Conservation (phyloP, 2,797 vertebrate species). For the Caiman crocodilus region DNA sequence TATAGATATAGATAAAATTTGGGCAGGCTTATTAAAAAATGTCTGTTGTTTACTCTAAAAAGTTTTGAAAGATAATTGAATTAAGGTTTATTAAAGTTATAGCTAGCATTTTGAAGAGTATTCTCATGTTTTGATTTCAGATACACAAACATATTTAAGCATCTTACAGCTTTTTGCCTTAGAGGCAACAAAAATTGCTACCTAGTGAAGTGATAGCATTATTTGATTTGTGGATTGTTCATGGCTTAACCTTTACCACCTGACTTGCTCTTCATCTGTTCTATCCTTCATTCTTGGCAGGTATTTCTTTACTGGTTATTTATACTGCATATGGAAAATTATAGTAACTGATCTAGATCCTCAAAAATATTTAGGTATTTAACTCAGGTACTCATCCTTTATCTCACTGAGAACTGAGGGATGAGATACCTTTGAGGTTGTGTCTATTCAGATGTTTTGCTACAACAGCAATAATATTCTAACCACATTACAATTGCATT, state of each 20-base stretch:
- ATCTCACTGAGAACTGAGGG: neutral
- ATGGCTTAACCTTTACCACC: neutral
- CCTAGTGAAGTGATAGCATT: neutral
- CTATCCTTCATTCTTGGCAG: neutral
- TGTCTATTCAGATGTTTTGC: neutral
- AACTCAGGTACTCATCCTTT: neutral
- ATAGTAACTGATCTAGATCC: neutral
- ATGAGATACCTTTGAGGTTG: neutral
- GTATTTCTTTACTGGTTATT: neutral
- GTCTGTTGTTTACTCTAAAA: neutral
- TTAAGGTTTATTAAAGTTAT: neutral
- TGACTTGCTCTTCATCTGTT: neutral
- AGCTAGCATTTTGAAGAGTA: neutral
- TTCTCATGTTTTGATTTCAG: neutral
- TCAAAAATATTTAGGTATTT: neutral
- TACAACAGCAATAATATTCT: neutral
- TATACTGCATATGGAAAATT: slow-evolving; percentile 8
- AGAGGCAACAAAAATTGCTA: neutral
- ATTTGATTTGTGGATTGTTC: neutral
- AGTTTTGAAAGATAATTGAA: neutral
- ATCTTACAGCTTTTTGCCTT: neutral
- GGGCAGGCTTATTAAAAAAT: neutral
- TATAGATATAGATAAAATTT: neutral
- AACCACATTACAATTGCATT: neutral
- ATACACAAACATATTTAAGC: neutral